Evolutionary conservation across 1,140 invertebrate genomes (phyloP), one percentile per base, ranked within the genome.

Genomic region (Pteromalus puparum): DNA sequence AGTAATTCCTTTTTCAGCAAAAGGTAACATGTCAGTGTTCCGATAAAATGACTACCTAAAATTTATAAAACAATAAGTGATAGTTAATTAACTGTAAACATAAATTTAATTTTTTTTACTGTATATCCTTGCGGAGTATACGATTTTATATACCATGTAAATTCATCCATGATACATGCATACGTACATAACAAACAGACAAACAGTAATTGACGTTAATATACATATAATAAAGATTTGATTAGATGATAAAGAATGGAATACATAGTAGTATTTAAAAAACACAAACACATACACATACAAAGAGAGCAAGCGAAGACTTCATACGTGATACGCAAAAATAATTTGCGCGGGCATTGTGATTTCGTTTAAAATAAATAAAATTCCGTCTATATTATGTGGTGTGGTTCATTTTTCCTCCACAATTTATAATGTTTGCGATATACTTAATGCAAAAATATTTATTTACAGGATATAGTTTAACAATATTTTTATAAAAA

Each of bases 341-440:
- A 89, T 88, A 88, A 90, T 88, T 90, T 90, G 88, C 87, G 89
- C 89, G 87, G 88, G 89, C 88, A 90, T 90, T 90, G 88, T 90
- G 89, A 90, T 90, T 90, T 90, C 88, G 87, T 89, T 90, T 90
- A 88, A 89, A 89, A 89, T 90, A 88, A 90, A 90, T 89, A 89
- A 89, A 90, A 89, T 88, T 90, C 89, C 89, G 89, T 90, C 89
- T 89, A 88, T 90, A 90, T 87, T 87, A 86, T 85, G 86, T 70
- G 15, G 53, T 82, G 15, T 87, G 18, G 70, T 85, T 77, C 81
- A 61, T 85, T 85, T 79, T 72, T 21, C 28, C 26, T 28, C 6
- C 24, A 70, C 67, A 26, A 68, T 28, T 28, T 70, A n/a, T 15
- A 28, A 70, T 13, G 24, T 0, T 26, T 70, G 3, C 38, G 10